Percentiles rank a stretch among this genome's conserved stretches.
Evolutionary conservation across 2,797 vertebrate genomes (phyloP).

Genomic region (Galago senegalensis): DNA sequence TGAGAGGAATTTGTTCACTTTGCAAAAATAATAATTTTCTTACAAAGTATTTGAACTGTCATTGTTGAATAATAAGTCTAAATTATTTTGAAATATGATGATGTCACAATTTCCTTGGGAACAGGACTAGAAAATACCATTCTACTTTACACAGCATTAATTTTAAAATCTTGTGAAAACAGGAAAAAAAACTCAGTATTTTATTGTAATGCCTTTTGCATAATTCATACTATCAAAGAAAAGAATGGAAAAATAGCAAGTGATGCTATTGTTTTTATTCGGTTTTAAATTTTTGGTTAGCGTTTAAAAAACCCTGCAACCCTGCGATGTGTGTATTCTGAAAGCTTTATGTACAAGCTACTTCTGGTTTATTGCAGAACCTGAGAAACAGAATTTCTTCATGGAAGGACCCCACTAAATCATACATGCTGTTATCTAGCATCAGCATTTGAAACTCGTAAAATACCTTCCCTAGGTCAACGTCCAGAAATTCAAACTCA

Average conservation of each 20-base stretch:
- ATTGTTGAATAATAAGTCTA: constrained; percentile 20
- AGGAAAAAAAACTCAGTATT: neutral
- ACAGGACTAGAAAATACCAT: neutral
- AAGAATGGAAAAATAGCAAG: neutral
- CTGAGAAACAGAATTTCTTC: constrained; percentile 24
- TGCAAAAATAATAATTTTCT: constrained; percentile 4
- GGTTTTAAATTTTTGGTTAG: neutral
- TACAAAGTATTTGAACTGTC: constrained; percentile 25
- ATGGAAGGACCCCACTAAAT: constrained; percentile 29
- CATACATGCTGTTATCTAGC: neutral
- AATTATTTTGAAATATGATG: constrained; percentile 16
- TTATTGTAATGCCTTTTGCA: neutral
- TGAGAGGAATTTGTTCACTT: constrained; percentile 36
- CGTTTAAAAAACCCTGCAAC: neutral
- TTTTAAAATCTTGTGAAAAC: neutral
- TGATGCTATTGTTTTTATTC: neutral
- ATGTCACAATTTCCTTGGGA: neutral
- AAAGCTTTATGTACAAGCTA: neutral
- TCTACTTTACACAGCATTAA: neutral
- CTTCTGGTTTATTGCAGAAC: neutral
- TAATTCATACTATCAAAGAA: neutral
- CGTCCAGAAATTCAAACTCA: constrained; percentile 38
- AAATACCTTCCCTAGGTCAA: constrained; percentile 29
- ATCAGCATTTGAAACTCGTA: neutral
- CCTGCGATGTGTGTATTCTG: neutral